A percentile compares a stretch with the other conserved stretches of the same genome.
Conservation (phyloP, 1,140 invertebrate species). For the Macrotrachela quadricornifera region DNA sequence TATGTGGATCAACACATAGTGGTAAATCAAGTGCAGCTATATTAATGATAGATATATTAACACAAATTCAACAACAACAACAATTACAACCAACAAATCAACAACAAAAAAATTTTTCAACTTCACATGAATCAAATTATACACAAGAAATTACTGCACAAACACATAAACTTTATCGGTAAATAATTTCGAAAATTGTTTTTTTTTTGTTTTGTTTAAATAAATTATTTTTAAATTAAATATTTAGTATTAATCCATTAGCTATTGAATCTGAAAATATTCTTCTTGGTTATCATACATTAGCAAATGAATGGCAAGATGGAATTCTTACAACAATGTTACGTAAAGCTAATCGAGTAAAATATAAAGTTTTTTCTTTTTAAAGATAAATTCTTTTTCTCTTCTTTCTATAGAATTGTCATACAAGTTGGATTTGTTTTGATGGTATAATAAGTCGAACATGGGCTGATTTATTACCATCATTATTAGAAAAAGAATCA, state of each 20-base stretch:
- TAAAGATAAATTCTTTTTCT: not conserved
- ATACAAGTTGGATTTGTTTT: slow-evolving; percentile 27
- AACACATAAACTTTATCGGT: too few relatives aligned
- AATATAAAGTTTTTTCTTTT: slow-evolving; percentile 3
- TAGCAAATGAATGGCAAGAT: slow-evolving; percentile 25
- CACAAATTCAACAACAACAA: too few relatives aligned
- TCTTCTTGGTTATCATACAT: slow-evolving; percentile 24
- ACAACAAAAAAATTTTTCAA: too few relatives aligned
- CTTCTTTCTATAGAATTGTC: slow-evolving; percentile 20
- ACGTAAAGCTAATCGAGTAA: slow-evolving; percentile 27
- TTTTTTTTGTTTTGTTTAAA: too few relatives aligned
- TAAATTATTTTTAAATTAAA: slow-evolving; percentile 13
- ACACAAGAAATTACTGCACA: too few relatives aligned
- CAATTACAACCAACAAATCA: too few relatives aligned
- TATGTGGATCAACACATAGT: slow-evolving; percentile 25
- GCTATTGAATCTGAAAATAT: slow-evolving; percentile 23
- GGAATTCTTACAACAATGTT: slow-evolving; percentile 26
- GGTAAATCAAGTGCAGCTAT: slow-evolving; percentile 28
- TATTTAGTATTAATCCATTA: slow-evolving; percentile 24
- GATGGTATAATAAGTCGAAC: slow-evolving; percentile 22
- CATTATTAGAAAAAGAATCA: slow-evolving; percentile 16
- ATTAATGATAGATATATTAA: slow-evolving; percentile 21
- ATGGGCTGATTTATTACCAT: slow-evolving; percentile 27
- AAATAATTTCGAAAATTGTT: too few relatives aligned
- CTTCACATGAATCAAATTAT: too few relatives aligned